Evolutionary conservation across 2,113 vertebrate species (phyloP), one percentile per base, ranked within the genome.

Genomic region (Ptilorrhoa leucosticta): DNA sequence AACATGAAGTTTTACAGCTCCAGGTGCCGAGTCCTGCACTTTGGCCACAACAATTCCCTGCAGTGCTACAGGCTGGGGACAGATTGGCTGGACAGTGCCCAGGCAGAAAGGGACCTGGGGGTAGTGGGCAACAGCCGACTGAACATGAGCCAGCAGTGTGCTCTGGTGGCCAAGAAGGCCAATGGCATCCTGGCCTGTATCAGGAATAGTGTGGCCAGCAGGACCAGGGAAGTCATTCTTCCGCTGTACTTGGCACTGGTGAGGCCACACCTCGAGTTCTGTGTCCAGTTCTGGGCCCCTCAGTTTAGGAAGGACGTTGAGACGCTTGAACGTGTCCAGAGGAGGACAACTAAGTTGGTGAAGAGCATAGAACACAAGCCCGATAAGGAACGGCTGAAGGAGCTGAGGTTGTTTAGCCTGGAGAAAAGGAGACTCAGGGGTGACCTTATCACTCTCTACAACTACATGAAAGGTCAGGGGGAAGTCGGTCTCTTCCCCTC

Each of bases 91-190:
- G 15, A 58, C 23, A 26, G 57, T 37, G 57, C 15, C 15, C 23
- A 58, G 23, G 23, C 1, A 17, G n/a, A 37, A 37, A 26, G n/a
- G 23, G 57, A 37, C 15, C 23, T 37, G n/a, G n/a, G n/a, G 15
- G 7, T 37, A 17, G n/a, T 58, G 57, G 9, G 37, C 1, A 0
- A 37, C 10, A 26, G 0, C 15, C 1, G 2, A 12, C n/a, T 37
- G 57, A 58, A 37, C 7, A 37, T 4, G 23, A 37, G n/a, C n/a
- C 57, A 58, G 23, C 10, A 11, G 56, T 24, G 23, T 58, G 56
- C 22, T 14, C n/a, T 4, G 15, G 56, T 58, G 56, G n/a, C n/a
- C n/a, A 26, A 37, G 2, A 37, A 58, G 13, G 57, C 15, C 57
- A 58, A 11, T 0, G 7, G 21, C 23, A 58, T 58, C 57, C 57